Percentiles rank a stretch among this genome's conserved stretches.
phyloP scores from a whole-genome alignment of 1,140 invertebrate genomes.

The Ostrea edulis region DNA sequence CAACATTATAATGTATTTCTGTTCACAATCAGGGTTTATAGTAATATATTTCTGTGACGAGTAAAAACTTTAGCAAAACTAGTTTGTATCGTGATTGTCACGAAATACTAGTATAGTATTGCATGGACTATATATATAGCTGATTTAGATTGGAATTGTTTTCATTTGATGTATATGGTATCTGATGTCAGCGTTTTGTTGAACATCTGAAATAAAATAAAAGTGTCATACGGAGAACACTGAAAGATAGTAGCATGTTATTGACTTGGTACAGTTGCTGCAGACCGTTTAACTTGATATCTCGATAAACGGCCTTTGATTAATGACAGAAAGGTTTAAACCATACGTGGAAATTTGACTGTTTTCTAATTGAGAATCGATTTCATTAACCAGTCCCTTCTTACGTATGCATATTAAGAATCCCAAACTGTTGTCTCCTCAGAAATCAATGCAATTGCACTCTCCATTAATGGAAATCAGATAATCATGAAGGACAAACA shows the following conservation, averaged over 20 bases:
- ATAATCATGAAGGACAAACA: background rate
- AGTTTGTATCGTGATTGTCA: no score
- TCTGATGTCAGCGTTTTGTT: background rate
- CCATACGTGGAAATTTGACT: background rate
- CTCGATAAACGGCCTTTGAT: background rate
- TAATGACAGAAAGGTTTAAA: background rate
- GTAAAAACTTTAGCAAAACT: no score
- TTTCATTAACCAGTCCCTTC: background rate
- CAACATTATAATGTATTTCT: no score
- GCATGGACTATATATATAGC: no score
- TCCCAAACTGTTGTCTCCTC: background rate
- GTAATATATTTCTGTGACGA: no score
- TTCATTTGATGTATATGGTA: no score
- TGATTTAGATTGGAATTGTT: no score
- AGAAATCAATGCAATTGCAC: slow-evolving; percentile 2
- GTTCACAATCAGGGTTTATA: no score
- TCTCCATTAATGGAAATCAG: background rate
- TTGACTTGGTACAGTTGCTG: background rate
- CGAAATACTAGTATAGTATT: no score
- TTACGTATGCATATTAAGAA: slow-evolving; percentile 7
- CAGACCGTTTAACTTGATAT: background rate
- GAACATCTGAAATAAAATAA: background rate
- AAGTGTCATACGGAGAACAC: background rate
- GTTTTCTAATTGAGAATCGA: slow-evolving; percentile 15
- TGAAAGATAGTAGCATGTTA: background rate